Evolutionary conservation across 2,113 vertebrate species (phyloP), one percentile per base, ranked within the genome.

Genomic region (Saiga tatarica): DNA sequence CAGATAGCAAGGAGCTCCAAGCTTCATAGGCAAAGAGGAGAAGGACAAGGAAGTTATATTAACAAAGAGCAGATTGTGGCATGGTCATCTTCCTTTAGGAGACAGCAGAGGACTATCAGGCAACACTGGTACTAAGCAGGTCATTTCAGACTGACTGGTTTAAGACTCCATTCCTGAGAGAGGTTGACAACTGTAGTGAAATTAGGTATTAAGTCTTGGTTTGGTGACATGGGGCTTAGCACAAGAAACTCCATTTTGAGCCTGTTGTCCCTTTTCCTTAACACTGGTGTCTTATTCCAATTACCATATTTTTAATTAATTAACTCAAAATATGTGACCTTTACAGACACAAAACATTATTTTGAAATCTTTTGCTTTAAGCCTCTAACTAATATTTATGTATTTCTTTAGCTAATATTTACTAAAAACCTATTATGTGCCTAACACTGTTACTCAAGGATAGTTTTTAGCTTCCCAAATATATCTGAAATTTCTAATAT

Each of bases 261-360:
- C n/a, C n/a, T 84, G 13, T 39, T 84, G 13, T 55, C 81, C n/a
- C 81, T 55, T 36, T 83, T 83, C 52, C 45, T 36, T 55, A 83
- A 55, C 33, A 83, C 52, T 36, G 33, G n/a, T 95, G 57, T 95
- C 94, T 95, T 98, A 71, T 52, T 59, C 85, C 76, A 96, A 94
- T 98, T 98, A 36, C 14, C 90, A 94, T 74, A 25, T 39, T 74
- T 74, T 39, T 39, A 74, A 74, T 83, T 95, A 88, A 97, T 94
- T 98, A 96, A 96, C 96, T 98, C 97, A 97, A 98, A 98, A 92
- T 53, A 71, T 90, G 91, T 82, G 97, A 83, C 53, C 59, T 84
- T 90, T 52, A 90, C n/a, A 84, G 30, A 52, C 94, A 85, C 10
- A 83, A 4, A 91, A 82, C 64, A 17, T 97, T 95, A 91, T 87